phyloP scores from a whole-genome alignment of 2,888 invertebrate species.

The Alitta virens region DNA sequence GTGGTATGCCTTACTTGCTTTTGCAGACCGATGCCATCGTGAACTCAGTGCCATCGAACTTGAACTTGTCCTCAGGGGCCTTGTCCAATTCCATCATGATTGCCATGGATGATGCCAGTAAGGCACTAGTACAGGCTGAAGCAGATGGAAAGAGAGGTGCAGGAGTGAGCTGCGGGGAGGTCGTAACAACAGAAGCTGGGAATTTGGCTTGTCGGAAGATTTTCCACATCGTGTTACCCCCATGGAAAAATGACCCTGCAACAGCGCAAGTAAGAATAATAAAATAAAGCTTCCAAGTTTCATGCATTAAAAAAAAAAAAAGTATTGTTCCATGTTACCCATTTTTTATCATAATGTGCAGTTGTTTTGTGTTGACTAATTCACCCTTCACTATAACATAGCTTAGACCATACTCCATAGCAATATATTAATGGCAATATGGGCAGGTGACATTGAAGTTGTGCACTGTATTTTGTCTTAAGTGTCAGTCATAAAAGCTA shows the following conservation, averaged over 20 bases:
- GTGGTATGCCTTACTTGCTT: not conserved
- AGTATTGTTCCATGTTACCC: no score
- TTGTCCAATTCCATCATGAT: constrained; percentile 32
- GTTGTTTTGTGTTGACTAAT: no score
- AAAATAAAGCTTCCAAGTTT: no score
- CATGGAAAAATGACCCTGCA: constrained; percentile 19
- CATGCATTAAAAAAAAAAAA: no score
- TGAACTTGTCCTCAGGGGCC: constrained; percentile 35
- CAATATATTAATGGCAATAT: no score
- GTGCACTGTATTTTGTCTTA: no score
- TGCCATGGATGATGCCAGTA: constrained; percentile 32
- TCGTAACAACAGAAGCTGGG: constrained; percentile 34
- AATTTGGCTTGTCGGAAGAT: constrained; percentile 35
- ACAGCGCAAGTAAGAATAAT: no score
- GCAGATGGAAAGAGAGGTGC: constrained; percentile 29
- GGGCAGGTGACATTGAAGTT: no score
- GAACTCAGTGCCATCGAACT: constrained; percentile 31
- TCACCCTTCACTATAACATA: no score
- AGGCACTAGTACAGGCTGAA: constrained; percentile 31
- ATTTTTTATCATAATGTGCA: no score
- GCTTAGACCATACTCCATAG: no score
- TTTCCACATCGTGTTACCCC: constrained; percentile 33
- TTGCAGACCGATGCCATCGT: constrained; percentile 40
- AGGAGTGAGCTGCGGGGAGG: constrained; percentile 33
- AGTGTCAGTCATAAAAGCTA: no score